Evolutionary conservation across 2,797 vertebrate species (phyloP), one percentile per base, ranked within the genome.

Genomic region (Meda fulgida): DNA sequence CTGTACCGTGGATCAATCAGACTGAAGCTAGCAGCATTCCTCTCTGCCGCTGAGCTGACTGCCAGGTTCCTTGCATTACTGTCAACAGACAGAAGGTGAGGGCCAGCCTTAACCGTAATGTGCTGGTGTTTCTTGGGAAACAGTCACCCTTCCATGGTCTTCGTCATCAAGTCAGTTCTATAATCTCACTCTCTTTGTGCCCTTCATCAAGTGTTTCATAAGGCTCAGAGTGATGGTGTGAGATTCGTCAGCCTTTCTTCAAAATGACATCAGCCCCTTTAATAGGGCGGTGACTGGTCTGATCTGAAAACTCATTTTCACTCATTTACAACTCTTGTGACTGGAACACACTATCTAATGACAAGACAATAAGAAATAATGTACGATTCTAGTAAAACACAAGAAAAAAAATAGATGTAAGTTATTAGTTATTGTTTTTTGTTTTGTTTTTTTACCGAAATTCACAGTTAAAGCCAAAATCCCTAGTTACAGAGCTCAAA

Each of bases 61-160:
- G 63, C 81, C 87, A 89, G 84, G 78, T 84, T 85, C 78, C 78
- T 84, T 58, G 51, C 83, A 83, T 88, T 81, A 86, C 48, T 19
- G 51, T 83, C 48, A 84, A 53, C 70, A 83, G 67, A 72, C n/a
- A 3, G 55, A 7, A 18, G 9, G 51, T 38, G 70, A 73, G 21
- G 34, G n/a, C 18, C 31, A n/a, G 58, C 70, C 60, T 51, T 60
- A 72, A 75, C 38, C 31, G 13, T 66, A 73, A 80, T 60, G 60
- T 34, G 40, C 78, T 73, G 58, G 71, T 13, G 9, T 31, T 69
- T 73, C 78, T 58, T 66, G 69, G 55, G 38, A 80, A 85, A 73
- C 65, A 77, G 69, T 55, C 75, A 2, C 69, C 63, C 34, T 75
- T 75, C 63, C 58, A 53, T 48, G 31, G 4, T 75, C 29, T 53